Evolutionary conservation across 92 coral and sea anemone species (phyloP), one percentile per base, ranked within the genome.

Genomic region (Nematostella vectensis): DNA sequence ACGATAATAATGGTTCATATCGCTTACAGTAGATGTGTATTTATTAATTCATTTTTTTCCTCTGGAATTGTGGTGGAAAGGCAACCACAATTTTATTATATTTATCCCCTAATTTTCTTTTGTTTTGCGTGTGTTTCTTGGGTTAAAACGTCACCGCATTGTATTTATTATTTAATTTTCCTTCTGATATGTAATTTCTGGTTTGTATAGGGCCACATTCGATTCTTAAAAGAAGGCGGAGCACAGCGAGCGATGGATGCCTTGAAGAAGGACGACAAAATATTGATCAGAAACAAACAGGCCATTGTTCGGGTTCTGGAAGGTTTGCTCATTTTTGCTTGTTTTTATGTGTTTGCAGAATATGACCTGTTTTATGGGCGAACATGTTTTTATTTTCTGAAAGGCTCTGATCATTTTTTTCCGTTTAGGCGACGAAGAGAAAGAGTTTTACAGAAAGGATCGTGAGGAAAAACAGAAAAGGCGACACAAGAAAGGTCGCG

Each of bases 221-320:
- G 97, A 11, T 89, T 77, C 55, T 25, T 62, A 11, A 73, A 63
- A 1, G 89, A 71, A 44, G 95, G 84, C 3, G 97, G 75, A 1
- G 97, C 95, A 3, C 87, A 89, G 67, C 71, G 82, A 26, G 87
- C 81, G 27, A 50, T 89, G 43, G 88, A 85, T 59, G 89, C 91
- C 25, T 69, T 85, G 28, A 86, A 77, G 37, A 76, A 51, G 43
- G 95, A 85, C 24, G 88, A 73, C 10, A 85, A 89, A 54, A 58
- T 89, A 12, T 63, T 64, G 33, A 62, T 89, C 27, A 71, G 97
- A 44, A 84, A 77, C 13, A 79, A 57, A 15, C 81, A 85, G 18
- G 11, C 87, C 20, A 69, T 79, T 27, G 72, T 85, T 27, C 72
- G 76, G 29, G 84, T 89, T 24, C 67, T 89, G 24, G 97, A 85